A percentile compares a stretch with the other conserved stretches of the same genome.
Evolutionary conservation across 2,888 invertebrate genomes (phyloP).

Genomic region (Odontomyia ornata): DNA sequence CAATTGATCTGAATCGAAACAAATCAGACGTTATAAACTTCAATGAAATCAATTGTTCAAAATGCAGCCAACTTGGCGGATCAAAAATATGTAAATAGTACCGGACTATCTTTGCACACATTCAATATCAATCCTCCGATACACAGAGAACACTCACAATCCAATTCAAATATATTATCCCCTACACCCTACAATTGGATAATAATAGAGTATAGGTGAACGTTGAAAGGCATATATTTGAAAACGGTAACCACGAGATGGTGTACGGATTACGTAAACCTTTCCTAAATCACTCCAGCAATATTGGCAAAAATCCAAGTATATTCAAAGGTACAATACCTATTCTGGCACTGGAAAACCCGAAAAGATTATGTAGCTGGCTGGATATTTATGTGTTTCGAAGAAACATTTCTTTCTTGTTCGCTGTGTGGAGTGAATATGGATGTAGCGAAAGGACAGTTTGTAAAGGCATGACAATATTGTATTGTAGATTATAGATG

Average conservation of each 20-base stretch:
- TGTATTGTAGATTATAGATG: too few relatives aligned
- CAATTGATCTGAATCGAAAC: too few relatives aligned
- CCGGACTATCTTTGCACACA: too few relatives aligned
- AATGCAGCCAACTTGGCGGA: too few relatives aligned
- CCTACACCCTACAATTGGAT: not conserved
- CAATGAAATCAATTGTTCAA: too few relatives aligned
- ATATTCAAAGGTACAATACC: not conserved
- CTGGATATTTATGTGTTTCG: conserved; percentile 10
- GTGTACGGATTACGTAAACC: conserved; percentile 36
- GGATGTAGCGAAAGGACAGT: too few relatives aligned
- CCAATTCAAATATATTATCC: too few relatives aligned
- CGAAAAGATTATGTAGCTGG: conserved; percentile 2
- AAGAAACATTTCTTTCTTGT: not conserved
- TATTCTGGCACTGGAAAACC: not conserved
- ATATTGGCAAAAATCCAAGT: conserved; percentile 30
- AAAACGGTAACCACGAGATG: conserved; percentile 21
- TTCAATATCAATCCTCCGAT: too few relatives aligned
- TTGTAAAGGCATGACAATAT: too few relatives aligned
- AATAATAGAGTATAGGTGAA: conserved; percentile 17
- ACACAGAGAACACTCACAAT: too few relatives aligned
- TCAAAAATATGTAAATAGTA: too few relatives aligned
- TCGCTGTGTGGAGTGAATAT: not conserved
- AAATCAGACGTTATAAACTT: too few relatives aligned
- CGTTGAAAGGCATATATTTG: conserved; percentile 16
- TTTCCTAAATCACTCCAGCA: conserved; percentile 13